Base-by-base conservation (phyloP, 2,797 vertebrate genomes). In the Arvicola amphibius region DNA sequence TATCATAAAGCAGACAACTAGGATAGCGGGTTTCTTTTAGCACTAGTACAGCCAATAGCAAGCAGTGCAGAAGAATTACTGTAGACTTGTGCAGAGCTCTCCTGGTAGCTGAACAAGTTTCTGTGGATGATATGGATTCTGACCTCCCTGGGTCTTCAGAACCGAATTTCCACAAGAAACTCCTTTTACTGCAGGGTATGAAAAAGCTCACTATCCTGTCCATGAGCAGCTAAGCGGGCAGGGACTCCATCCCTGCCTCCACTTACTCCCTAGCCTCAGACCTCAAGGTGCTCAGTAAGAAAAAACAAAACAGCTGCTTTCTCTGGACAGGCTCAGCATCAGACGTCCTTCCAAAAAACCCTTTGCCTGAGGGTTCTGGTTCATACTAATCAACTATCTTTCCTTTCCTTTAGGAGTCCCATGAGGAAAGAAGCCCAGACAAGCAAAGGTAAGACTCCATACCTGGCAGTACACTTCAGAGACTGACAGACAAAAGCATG, bases 281-380 rank as follows among this genome's bases (percentile, higher is more conserved):
- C 13, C 67, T 63, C 91, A 90, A 76, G 32, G 32, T 59, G n/a
- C 86, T 84, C 71, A 34, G 4, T 32, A 79, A 74, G 5, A 69
- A 87, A 90, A 67, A 61, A 85, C 25, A 91, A 29, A 83, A 74
- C 76, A 94, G 43, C 61, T 43, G 53, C 25, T 56, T 91, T 74
- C 53, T 29, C 46, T 77, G 25, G 12, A 63, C 40, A 59, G 73
- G 29, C 53, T 84, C 6, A 40, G 23, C 13, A 67, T 27, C 16
- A 37, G 40, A 61, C 59, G 48, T 13, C 56, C 48, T 12, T 17
- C 40, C 23, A 53, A 83, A 65, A 56, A 65, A 76, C 59, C 71
- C 69, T 11, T 59, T 7, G 40, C 34, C 48, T 73, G 23, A 32
- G 40, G 25, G 3, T 40, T 63, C 76, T 69, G 34, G 48, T 63